Conservation (phyloP, 2,113 vertebrate genomes). For the Phalacrocorax brasilianus region DNA sequence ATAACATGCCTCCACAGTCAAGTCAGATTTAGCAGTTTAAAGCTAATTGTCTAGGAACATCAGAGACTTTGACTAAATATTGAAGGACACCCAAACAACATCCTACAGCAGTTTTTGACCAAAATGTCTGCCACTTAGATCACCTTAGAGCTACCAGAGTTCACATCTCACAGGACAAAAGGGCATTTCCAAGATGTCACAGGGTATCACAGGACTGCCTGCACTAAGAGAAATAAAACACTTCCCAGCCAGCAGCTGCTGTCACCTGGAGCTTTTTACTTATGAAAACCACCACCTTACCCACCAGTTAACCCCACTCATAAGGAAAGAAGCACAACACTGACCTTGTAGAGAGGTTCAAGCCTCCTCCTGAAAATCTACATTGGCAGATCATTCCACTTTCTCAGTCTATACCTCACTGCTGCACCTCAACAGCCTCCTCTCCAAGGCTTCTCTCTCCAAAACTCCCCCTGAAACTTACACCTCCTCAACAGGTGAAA, state of each 20-base stretch:
- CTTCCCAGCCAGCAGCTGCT: accelerated
- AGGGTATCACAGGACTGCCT: neutral
- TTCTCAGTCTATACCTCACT: neutral
- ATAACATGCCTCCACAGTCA: neutral
- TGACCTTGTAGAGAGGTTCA: neutral
- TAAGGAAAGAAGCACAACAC: neutral
- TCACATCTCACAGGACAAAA: neutral
- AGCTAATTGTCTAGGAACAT: neutral
- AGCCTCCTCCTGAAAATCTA: neutral
- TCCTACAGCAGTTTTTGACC: neutral
- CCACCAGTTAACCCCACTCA: neutral
- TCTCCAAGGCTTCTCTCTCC: neutral
- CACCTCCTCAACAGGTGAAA: neutral
- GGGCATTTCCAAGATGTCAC: neutral
- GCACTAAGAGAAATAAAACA: neutral
- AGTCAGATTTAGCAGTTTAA: neutral
- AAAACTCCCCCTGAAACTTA: neutral
- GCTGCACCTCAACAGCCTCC: neutral
- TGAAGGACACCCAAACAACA: neutral
- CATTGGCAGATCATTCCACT: neutral
- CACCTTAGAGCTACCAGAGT: neutral
- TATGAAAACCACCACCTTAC: neutral
- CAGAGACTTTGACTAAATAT: neutral
- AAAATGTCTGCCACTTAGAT: neutral
- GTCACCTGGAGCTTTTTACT: neutral